Conservation (phyloP, 2,888 invertebrate genomes). For the Enchytraeus crypticus region DNA sequence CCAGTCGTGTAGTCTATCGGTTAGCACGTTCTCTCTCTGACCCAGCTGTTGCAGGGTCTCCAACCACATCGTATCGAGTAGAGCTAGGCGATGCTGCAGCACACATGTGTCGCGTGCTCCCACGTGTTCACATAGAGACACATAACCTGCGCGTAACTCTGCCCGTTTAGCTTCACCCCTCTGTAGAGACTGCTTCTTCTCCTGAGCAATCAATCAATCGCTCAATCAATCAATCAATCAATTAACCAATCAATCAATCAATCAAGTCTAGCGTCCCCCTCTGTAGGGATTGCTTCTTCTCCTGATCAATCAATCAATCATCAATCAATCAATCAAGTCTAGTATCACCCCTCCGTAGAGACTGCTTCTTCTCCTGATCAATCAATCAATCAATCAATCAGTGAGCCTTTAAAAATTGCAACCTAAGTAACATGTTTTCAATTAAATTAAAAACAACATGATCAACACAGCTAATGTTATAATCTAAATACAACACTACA, state of each 20-base stretch:
- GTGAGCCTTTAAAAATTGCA: too few relatives aligned
- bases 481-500: too few relatives aligned
- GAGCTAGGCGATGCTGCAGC: constrained; percentile 39
- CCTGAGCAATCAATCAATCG: too few relatives aligned
- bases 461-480: too few relatives aligned
- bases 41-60: constrained; percentile 38
- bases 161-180: constrained; percentile 34
- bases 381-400: too few relatives aligned
- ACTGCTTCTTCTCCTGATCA: constrained; percentile 37
- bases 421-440: too few relatives aligned
- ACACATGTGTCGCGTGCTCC: constrained; percentile 41
- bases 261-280: too few relatives aligned
- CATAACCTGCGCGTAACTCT: constrained; percentile 32
- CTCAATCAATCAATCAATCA: too few relatives aligned
- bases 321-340: too few relatives aligned
- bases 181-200: constrained; percentile 35
- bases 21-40: constrained; percentile 9
- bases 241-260: too few relatives aligned
- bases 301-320: too few relatives aligned
- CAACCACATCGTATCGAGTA: constrained; percentile 45
- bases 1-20: constrained; percentile 37
- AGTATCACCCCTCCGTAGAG: constrained; percentile 34
- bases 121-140: constrained; percentile 31
- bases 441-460: too few relatives aligned
- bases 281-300: constrained; percentile 35